Conservation (phyloP, 2,888 invertebrate species). For the Macrophya alboannulata region DNA sequence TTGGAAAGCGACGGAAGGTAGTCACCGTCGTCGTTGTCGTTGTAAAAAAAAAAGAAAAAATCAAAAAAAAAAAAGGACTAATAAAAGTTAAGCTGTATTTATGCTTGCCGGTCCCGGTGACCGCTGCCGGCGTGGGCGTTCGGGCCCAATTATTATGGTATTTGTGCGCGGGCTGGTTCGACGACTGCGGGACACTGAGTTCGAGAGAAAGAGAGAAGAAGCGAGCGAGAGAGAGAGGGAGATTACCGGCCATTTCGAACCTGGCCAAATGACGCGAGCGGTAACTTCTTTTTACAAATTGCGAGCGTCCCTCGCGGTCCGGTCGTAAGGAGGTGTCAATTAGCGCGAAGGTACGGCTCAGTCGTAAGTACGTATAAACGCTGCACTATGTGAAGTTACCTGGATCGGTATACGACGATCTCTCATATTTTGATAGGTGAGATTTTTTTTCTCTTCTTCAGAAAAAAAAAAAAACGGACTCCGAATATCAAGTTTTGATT, state of each 20-base stretch:
- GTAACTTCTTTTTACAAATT: conserved; percentile 56
- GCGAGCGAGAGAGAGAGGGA: background rate
- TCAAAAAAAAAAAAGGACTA: background rate
- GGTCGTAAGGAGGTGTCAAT: conserved; percentile 54
- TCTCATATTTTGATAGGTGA: background rate
- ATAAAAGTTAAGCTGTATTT: conserved; percentile 54
- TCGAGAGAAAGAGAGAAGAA: background rate
- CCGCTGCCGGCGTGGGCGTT: conserved; percentile 67
- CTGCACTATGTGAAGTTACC: background rate
- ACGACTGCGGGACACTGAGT: conserved; percentile 24
- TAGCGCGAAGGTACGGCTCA: conserved; percentile 46
- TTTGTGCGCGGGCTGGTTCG: conserved; percentile 50
- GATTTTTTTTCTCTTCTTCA: background rate
- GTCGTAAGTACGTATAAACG: background rate
- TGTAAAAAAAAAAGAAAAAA: background rate
- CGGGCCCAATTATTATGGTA: conserved; percentile 67
- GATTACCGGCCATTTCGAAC: conserved; percentile 28
- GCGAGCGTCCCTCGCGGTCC: conserved; percentile 19
- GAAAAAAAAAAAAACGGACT: background rate
- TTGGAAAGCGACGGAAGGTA: conserved; percentile 4
- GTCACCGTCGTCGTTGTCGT: background rate
- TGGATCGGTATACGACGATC: background rate
- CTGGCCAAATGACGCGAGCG: conserved; percentile 43
- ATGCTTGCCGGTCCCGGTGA: conserved; percentile 43
- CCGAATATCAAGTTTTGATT: background rate